Evolutionary conservation across 2,888 invertebrate species (phyloP).

Genomic region (Carpatolechia fugitivella): DNA sequence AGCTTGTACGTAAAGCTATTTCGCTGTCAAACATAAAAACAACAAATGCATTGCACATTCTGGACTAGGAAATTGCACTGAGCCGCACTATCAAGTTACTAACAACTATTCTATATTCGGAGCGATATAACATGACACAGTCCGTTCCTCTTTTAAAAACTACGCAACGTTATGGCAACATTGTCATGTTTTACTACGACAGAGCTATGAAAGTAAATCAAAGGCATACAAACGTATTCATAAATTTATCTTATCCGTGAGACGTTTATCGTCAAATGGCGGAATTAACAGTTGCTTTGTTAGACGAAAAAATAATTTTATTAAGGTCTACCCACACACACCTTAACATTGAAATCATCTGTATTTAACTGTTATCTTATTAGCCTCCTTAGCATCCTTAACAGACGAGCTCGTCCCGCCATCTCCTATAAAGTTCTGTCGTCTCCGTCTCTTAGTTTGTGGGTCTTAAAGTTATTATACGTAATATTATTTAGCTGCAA

Average conservation of each 20-base stretch:
- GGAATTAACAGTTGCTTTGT: constrained; percentile 9
- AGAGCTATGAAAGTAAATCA: constrained; percentile 9
- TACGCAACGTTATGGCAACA: constrained; percentile 10
- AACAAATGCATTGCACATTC: too few species aligned
- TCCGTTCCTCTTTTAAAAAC: neutral
- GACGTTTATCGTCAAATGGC: constrained; percentile 13
- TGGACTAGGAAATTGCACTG: too few species aligned
- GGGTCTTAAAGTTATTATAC: too few species aligned
- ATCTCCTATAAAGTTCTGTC: too few species aligned
- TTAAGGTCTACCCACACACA: neutral
- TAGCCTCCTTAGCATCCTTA: too few species aligned
- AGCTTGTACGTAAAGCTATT: neutral
- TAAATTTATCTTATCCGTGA: constrained; percentile 13
- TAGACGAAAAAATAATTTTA: neutral
- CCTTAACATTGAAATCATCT: neutral
- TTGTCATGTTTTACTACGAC: constrained; percentile 11
- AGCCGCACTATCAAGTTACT: too few species aligned
- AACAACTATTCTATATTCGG: too few species aligned
- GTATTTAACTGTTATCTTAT: too few species aligned
- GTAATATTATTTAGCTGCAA: too few species aligned
- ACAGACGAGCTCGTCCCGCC: too few species aligned
- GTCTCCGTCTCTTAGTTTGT: too few species aligned
- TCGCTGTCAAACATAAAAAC: neutral
- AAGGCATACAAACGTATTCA: constrained; percentile 12
- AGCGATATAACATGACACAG: too few species aligned